Percentiles rank a stretch among this genome's conserved stretches.
Conservation (phyloP, 2,888 invertebrate species). For the Perizoma affinitatum region DNA sequence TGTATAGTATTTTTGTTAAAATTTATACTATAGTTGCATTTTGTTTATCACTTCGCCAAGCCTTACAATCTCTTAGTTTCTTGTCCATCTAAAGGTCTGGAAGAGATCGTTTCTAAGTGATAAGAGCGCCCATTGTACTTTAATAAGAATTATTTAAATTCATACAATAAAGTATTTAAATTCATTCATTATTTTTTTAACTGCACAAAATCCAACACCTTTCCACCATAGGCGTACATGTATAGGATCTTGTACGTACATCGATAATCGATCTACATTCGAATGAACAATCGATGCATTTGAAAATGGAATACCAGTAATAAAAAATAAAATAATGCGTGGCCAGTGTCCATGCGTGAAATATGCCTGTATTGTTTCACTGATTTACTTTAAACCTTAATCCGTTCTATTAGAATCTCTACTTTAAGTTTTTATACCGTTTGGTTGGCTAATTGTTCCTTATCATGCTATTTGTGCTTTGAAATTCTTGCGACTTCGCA, state of each 20-base stretch:
- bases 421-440: conserved; percentile 1
- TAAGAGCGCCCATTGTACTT: no score
- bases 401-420: conserved; percentile 11
- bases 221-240: conserved; percentile 12
- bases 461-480: conserved; percentile 43
- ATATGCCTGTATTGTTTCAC: conserved; percentile 41
- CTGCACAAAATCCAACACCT: conserved; percentile 6
- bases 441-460: conserved; percentile 39
- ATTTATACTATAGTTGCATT: no score
- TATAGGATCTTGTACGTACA: conserved; percentile 5
- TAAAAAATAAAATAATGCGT: conserved; percentile 41
- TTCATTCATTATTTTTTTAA: background rate
- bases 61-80: no score
- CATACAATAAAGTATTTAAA: no score
- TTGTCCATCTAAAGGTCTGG: no score
- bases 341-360: conserved; percentile 56
- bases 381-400: conserved; percentile 43
- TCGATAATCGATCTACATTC: conserved; percentile 14
- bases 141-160: no score
- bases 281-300: conserved; percentile 18
- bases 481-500: conserved; percentile 25
- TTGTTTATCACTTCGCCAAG: no score
- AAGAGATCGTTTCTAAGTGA: no score
- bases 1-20: no score
- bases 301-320: conserved; percentile 21